Conservation (phyloP, 1,140 invertebrate genomes). For the Eciton burchellii region DNA sequence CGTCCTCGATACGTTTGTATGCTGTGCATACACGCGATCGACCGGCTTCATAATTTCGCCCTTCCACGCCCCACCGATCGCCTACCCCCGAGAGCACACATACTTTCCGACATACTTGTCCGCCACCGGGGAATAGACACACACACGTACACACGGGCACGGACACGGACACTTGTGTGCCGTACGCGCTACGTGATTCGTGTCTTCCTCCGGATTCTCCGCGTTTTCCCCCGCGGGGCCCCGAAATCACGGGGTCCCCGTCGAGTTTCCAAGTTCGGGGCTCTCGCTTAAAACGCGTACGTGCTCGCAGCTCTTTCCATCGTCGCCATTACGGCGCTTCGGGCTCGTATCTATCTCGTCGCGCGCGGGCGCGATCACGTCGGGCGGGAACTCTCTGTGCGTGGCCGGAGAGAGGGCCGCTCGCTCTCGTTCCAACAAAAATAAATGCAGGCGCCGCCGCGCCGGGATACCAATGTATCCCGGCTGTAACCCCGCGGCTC, state of each 20-base stretch:
- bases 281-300: slow-evolving; percentile 63
- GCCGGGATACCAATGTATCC: slow-evolving; percentile 17
- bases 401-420: background rate
- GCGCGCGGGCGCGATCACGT: slow-evolving; percentile 35
- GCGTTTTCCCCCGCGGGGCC: slow-evolving; percentile 26
- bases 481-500: background rate
- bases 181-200: slow-evolving; percentile 62
- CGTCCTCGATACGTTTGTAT: slow-evolving; percentile 34
- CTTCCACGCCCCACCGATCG: no score
- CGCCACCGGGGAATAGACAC: slow-evolving; percentile 34
- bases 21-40: slow-evolving; percentile 48
- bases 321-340: slow-evolving; percentile 33
- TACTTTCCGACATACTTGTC: slow-evolving; percentile 64
- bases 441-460: slow-evolving; percentile 21
- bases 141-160: no score
- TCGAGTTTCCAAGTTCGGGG: slow-evolving; percentile 64
- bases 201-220: slow-evolving; percentile 28
- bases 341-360: slow-evolving; percentile 55
- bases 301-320: slow-evolving; percentile 63
- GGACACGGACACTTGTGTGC: no score
- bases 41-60: slow-evolving; percentile 50
- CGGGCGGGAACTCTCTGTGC: background rate
- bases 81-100: slow-evolving; percentile 49
- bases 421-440: slow-evolving; percentile 18
- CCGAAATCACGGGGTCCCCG: slow-evolving; percentile 66